phyloP scores from a whole-genome alignment of 2,113 vertebrate species.

The Salvelinus sp. region DNA sequence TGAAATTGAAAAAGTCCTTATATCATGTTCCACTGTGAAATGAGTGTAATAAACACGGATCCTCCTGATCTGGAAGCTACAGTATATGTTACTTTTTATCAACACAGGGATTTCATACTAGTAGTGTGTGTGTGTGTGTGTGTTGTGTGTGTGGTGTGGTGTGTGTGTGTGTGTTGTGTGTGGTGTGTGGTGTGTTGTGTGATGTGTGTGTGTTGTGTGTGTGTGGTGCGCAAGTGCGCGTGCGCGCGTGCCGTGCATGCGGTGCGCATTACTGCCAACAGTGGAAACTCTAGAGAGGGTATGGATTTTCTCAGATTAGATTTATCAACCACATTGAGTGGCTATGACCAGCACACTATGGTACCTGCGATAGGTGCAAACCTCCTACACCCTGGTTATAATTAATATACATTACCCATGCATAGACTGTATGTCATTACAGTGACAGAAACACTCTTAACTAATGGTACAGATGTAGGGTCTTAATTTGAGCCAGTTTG shows the following conservation, averaged over 20 bases:
- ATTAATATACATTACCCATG: background rate
- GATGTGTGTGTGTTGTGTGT: too few relatives aligned
- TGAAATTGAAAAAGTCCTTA: background rate
- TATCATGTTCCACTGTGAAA: background rate
- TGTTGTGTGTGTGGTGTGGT: too few relatives aligned
- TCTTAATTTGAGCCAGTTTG: too few relatives aligned
- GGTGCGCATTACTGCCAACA: background rate
- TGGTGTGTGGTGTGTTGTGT: too few relatives aligned
- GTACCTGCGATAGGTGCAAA: conserved; percentile 61
- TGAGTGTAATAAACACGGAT: background rate
- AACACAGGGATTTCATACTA: background rate
- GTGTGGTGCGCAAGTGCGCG: too few relatives aligned
- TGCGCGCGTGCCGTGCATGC: background rate
- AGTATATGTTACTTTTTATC: background rate
- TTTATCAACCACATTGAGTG: conserved; percentile 66
- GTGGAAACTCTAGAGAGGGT: conserved; percentile 17
- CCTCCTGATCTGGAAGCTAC: background rate
- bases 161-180: too few relatives aligned
- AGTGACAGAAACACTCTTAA: background rate
- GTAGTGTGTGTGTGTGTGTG: too few relatives aligned
- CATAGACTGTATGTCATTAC: background rate
- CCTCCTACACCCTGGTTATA: conserved; percentile 13
- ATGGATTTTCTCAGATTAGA: conserved; percentile 61
- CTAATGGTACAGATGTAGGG: background rate
- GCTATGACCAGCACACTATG: conserved; percentile 18